Percentiles rank a stretch among this genome's conserved stretches.
Conservation (phyloP, 2,113 vertebrate genomes). For the Etia nguti region DNA sequence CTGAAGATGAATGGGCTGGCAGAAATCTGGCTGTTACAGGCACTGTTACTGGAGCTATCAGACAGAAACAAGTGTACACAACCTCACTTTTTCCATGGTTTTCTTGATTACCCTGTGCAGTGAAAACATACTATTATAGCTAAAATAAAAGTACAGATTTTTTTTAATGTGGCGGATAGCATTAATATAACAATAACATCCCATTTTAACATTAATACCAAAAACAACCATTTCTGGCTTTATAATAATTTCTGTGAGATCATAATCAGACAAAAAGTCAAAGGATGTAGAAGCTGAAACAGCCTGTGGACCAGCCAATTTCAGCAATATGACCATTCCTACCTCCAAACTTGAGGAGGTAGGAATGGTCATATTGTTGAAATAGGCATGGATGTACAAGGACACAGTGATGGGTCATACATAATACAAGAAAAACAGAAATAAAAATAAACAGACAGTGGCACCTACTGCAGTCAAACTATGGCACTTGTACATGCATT, state of each 20-base stretch:
- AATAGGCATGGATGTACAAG: background rate
- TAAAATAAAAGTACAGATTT: background rate
- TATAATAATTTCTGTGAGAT: background rate
- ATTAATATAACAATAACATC: background rate
- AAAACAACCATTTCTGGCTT: background rate
- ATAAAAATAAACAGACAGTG: background rate
- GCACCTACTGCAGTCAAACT: background rate
- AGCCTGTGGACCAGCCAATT: background rate
- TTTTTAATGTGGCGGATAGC: background rate
- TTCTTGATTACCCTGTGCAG: background rate
- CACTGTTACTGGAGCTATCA: slow-evolving; percentile 27
- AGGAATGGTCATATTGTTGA: background rate
- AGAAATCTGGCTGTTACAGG: slow-evolving; percentile 14
- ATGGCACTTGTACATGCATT: accelerated
- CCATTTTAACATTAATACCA: background rate
- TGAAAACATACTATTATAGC: background rate
- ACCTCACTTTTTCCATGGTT: background rate
- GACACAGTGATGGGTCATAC: background rate
- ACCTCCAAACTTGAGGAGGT: background rate
- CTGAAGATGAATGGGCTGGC: slow-evolving; percentile 40
- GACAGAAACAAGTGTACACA: background rate
- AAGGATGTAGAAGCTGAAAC: background rate
- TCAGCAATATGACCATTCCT: background rate
- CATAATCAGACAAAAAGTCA: background rate
- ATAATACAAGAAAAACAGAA: background rate